Base-by-base conservation (phyloP, 2,888 invertebrate genomes). In the Coenonympha glycerion region DNA sequence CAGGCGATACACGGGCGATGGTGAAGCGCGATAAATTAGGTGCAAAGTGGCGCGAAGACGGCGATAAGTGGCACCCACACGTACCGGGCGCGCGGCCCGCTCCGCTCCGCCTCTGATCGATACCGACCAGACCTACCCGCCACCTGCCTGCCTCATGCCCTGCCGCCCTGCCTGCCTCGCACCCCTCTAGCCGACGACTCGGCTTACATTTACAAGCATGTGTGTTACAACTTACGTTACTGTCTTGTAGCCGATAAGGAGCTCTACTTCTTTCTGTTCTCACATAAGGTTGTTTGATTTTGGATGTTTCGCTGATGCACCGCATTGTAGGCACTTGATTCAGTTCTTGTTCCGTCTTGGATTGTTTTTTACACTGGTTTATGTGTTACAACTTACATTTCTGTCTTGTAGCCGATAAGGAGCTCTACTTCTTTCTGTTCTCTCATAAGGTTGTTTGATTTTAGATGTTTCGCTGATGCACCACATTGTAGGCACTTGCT, bases 41-140 rank as follows among this genome's bases (percentile, higher is more conserved):
- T 79, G 84, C 76, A 78, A 84, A 84, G 81, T 79, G 77, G 81
- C 79, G 83, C 76, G 79, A 80, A 83, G 82, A 82, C 75, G 71
- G 74, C 75, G 79, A 76, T 80, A 81, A 84, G 79, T 80, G 79
- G 78, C 71, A 70, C 69, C 65, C 65, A 64, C 62, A 66, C 66
- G 68, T 67, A 68, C 70, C 68, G 58, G 30, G 22, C 54, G 49
- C 57, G 55, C 51, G 51, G 44, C 55, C 52, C 31, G 51, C 37
- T 33, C 44, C 34, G 34, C 48, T 46, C 51, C 49, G 34, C 56
- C 65, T 65, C 68, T 57, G 60, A 56, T 60, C 60, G 55, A 60
- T 60, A 59, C 57, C 49, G 65, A 63, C 66, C 59, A 68, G 64
- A 66, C 48, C 47, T 13, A 31, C 31, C 31, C 31, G 15, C 45